Percentiles rank a stretch among this genome's conserved stretches.
phyloP scores from a whole-genome alignment of 2,888 invertebrate genomes.

The Meghimatium bilineatum region DNA sequence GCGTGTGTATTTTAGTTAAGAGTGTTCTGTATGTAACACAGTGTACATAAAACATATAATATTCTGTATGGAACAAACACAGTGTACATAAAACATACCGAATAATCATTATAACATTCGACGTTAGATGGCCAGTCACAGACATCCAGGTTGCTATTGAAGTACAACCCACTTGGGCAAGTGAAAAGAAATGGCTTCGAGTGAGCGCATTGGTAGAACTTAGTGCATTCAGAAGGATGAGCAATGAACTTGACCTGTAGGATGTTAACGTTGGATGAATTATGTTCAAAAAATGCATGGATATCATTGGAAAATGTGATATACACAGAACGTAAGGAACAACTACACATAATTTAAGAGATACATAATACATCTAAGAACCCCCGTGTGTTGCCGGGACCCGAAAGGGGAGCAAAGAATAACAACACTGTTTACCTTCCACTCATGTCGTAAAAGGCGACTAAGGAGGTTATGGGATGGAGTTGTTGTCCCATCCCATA shows the following conservation, averaged over 20 bases:
- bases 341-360: too few relatives aligned
- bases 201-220: conserved; percentile 48
- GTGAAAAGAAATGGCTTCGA: conserved; percentile 27
- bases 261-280: not conserved
- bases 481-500: too few relatives aligned
- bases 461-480: too few relatives aligned
- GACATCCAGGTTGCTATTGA: conserved; percentile 35
- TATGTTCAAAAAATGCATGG: not conserved
- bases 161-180: conserved; percentile 36
- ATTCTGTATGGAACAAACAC: not conserved
- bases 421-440: too few relatives aligned
- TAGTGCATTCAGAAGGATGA: conserved; percentile 33
- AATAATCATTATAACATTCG: conserved; percentile 20
- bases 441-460: too few relatives aligned
- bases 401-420: too few relatives aligned
- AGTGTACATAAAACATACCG: conserved; percentile 3
- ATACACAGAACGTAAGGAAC: too few relatives aligned
- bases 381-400: too few relatives aligned
- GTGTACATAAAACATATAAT: not conserved
- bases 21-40: too few relatives aligned
- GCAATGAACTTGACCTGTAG: conserved; percentile 40
- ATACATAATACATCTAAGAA: too few relatives aligned
- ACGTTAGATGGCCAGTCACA: conserved; percentile 48
- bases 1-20: too few relatives aligned
- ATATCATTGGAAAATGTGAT: too few relatives aligned